These are phyloP conservation scores for Aproaerema taeniolella DNA, from an alignment of 2,888 invertebrate species.

Conservation along the genomic window DNA sequence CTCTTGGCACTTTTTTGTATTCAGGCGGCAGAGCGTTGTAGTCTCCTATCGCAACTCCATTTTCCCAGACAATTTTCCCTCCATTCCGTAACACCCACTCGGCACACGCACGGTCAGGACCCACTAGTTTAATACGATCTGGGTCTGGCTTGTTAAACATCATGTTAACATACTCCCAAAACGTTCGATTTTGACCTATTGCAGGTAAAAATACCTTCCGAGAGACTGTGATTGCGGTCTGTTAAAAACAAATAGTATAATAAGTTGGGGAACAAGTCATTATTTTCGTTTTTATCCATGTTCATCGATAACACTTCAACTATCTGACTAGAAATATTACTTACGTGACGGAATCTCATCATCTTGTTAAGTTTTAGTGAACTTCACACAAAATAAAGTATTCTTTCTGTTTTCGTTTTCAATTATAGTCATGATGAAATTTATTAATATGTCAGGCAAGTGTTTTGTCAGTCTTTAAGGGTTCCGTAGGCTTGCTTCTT, in stretches of 20 bases:
- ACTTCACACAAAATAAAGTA: too few relatives aligned
- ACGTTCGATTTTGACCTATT: slow-evolving; percentile 41
- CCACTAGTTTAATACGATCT: slow-evolving; percentile 82
- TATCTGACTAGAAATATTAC: too few relatives aligned
- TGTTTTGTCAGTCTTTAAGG: too few relatives aligned
- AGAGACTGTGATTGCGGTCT: neutral
- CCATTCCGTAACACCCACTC: slow-evolving; percentile 97
- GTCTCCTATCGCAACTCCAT: slow-evolving; percentile 75
- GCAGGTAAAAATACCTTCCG: slow-evolving; percentile 24
- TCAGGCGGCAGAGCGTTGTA: slow-evolving; percentile 85
- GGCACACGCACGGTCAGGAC: slow-evolving; percentile 93
- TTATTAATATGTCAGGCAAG: too few relatives aligned
- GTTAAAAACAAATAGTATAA: neutral
- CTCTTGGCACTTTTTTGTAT: slow-evolving; percentile 62
- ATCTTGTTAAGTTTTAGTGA: too few relatives aligned
- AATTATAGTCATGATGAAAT: too few relatives aligned
- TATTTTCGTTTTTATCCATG: neutral
- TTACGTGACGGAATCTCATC: slow-evolving; percentile 7
- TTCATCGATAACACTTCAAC: neutral
- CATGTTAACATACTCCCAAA: slow-evolving; percentile 77
- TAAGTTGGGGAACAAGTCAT: neutral
- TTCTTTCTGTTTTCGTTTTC: too few relatives aligned
- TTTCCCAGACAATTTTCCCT: slow-evolving; percentile 86
- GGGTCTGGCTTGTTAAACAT: slow-evolving; percentile 84
- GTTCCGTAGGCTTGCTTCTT: too few relatives aligned